Percentiles rank a stretch among this genome's conserved stretches.
Conservation (phyloP, 2,888 invertebrate species). For the Erynnis tages region DNA sequence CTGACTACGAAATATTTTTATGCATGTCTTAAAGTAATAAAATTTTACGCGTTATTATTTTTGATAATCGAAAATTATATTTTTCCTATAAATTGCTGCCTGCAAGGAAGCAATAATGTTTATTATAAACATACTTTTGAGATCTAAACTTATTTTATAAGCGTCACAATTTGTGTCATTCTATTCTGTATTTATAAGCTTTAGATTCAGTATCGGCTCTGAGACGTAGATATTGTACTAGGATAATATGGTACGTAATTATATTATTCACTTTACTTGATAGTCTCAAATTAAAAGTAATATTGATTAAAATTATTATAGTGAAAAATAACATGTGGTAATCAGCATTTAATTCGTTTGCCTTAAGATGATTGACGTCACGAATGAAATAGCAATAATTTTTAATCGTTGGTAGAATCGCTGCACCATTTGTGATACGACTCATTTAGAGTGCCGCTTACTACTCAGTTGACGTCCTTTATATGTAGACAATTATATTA, state of each 20-base stretch:
- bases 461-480: slow-evolving; percentile 74
- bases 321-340: slow-evolving; percentile 47
- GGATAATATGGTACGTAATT: slow-evolving; percentile 38
- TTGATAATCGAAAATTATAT: slow-evolving; percentile 76
- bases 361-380: slow-evolving; percentile 67
- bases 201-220: slow-evolving; percentile 48
- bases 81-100: slow-evolving; percentile 70
- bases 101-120: slow-evolving; percentile 61
- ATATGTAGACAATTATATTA: slow-evolving; percentile 76
- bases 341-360: slow-evolving; percentile 62
- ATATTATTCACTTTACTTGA: slow-evolving; percentile 45
- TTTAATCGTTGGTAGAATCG: slow-evolving; percentile 64
- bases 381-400: slow-evolving; percentile 75
- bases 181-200: slow-evolving; percentile 52
- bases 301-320: slow-evolving; percentile 42
- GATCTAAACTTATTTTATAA: slow-evolving; percentile 61
- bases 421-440: slow-evolving; percentile 75
- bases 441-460: slow-evolving; percentile 70
- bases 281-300: slow-evolving; percentile 45
- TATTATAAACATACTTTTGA: slow-evolving; percentile 64
- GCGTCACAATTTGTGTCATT: slow-evolving; percentile 60
- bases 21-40: slow-evolving; percentile 54
- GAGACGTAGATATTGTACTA: slow-evolving; percentile 37
- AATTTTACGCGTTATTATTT: slow-evolving; percentile 69
- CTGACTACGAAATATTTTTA: slow-evolving; percentile 58